Conservation (phyloP, 1,140 invertebrate genomes). For the Zaprionus lachaisei region DNA sequence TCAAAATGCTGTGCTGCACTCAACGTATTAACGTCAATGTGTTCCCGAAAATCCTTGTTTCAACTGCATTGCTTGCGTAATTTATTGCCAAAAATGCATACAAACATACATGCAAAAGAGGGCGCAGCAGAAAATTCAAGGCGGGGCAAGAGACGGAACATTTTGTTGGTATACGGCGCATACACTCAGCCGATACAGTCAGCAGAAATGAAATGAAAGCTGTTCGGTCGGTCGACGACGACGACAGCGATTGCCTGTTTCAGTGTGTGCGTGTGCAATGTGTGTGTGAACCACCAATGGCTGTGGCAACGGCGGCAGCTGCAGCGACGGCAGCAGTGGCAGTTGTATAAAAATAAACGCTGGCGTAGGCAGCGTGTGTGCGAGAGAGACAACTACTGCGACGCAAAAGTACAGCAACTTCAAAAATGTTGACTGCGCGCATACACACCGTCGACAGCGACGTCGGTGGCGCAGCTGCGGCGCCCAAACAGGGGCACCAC, state of each 20-base stretch:
- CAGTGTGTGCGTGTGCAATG: constrained; percentile 11
- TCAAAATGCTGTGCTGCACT: constrained; percentile 28
- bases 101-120: constrained; percentile 24
- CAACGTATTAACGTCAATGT: constrained; percentile 41
- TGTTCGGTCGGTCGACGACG: constrained; percentile 50
- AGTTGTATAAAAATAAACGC: constrained; percentile 74
- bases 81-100: constrained; percentile 18
- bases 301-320: constrained; percentile 41
- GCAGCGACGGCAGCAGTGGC: constrained; percentile 64
- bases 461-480: constrained; percentile 39
- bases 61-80: constrained; percentile 32
- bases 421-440: constrained; percentile 78
- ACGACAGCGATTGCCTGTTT: constrained; percentile 22
- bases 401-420: constrained; percentile 82
- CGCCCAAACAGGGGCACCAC: constrained; percentile 32
- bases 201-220: constrained; percentile 66
- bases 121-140: constrained; percentile 24
- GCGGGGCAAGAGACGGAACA: constrained; percentile 23
- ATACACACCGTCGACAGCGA: constrained; percentile 50
- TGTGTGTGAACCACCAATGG: constrained; percentile 35
- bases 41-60: constrained; percentile 7
- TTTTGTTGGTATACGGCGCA: constrained; percentile 52
- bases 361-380: constrained; percentile 65
- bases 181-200: constrained; percentile 37
- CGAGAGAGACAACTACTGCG: constrained; percentile 76